A percentile compares a stretch with the other conserved stretches of the same genome.
These are phyloP conservation scores for Battus philenor DNA, from an alignment of 1,140 invertebrate genomes.

Conservation along the genomic window DNA sequence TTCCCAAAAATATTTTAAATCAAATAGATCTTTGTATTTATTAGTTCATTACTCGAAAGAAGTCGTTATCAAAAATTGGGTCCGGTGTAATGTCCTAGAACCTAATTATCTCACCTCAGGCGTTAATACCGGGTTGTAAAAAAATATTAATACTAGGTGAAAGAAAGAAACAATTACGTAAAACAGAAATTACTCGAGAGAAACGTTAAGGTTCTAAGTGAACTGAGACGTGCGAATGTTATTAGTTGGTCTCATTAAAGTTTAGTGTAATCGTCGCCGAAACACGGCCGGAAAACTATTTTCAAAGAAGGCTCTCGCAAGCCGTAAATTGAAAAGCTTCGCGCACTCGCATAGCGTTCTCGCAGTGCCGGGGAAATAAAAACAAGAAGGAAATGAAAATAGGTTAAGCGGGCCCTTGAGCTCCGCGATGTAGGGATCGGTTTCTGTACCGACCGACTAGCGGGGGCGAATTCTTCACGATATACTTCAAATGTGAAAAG, in stretches of 20 bases:
- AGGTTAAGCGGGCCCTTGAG: slow-evolving; percentile 57
- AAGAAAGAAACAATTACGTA: slow-evolving; percentile 3
- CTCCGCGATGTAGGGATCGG: slow-evolving; percentile 35
- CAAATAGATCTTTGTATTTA: too few relatives aligned
- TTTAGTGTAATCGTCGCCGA: slow-evolving; percentile 32
- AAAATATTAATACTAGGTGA: not conserved
- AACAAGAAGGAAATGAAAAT: slow-evolving; percentile 59
- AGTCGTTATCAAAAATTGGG: too few relatives aligned
- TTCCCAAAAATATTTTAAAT: too few relatives aligned
- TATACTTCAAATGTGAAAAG: too few relatives aligned
- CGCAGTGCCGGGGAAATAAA: slow-evolving; percentile 50
- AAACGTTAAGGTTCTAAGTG: slow-evolving; percentile 3
- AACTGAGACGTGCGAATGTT: slow-evolving; percentile 2
- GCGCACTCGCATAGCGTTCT: slow-evolving; percentile 29
- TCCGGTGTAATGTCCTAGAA: too few relatives aligned
- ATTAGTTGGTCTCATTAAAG: slow-evolving; percentile 16
- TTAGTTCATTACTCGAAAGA: too few relatives aligned
- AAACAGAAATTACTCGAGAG: not conserved
- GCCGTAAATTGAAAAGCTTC: slow-evolving; percentile 55
- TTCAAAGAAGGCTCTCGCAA: slow-evolving; percentile 29
- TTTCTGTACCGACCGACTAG: slow-evolving; percentile 38
- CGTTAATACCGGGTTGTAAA: too few relatives aligned
- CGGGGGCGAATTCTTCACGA: slow-evolving; percentile 1
- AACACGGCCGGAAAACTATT: slow-evolving; percentile 30
- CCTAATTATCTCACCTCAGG: too few relatives aligned